Evolutionary conservation across 2,797 vertebrate species (phyloP).

Genomic region (Sebastes dallii): DNA sequence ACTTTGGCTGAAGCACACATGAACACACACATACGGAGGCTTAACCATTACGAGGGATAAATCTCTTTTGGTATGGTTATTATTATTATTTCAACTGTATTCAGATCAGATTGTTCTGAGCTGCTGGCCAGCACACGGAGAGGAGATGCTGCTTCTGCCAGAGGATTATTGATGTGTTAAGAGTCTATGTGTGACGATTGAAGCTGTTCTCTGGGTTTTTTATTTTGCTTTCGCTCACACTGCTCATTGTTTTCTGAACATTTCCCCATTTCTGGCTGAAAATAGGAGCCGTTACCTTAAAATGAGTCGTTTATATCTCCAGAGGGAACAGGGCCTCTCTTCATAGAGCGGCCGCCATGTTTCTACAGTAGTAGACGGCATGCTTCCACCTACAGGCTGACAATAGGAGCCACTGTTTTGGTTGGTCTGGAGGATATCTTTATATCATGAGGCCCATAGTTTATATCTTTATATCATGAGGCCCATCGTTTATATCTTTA

Average conservation of each 20-base stretch:
- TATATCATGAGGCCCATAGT: too few species aligned
- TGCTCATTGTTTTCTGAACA: neutral
- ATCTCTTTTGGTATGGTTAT: slow-evolving; percentile 22
- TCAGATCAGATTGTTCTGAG: slow-evolving; percentile 11
- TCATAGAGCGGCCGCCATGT: too few species aligned
- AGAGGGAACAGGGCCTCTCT: too few species aligned
- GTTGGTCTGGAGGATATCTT: too few species aligned
- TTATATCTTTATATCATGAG: too few species aligned
- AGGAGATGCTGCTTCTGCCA: neutral
- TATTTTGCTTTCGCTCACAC: neutral
- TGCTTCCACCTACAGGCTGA: too few species aligned
- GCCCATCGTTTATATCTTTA: too few species aligned
- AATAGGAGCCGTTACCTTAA: too few species aligned
- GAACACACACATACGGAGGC: slow-evolving; percentile 5
- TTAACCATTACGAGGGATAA: neutral
- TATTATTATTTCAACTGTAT: neutral
- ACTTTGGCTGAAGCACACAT: neutral
- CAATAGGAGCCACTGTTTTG: too few species aligned
- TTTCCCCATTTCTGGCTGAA: neutral
- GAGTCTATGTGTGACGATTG: neutral
- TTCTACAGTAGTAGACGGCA: too few species aligned
- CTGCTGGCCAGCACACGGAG: neutral
- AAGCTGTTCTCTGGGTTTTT: neutral
- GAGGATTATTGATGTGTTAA: slow-evolving; percentile 12
- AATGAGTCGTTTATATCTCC: too few species aligned